A percentile compares a stretch with the other conserved stretches of the same genome.
Conservation (phyloP, 2,113 vertebrate genomes). For the Brachyhypopomus occidentalis region DNA sequence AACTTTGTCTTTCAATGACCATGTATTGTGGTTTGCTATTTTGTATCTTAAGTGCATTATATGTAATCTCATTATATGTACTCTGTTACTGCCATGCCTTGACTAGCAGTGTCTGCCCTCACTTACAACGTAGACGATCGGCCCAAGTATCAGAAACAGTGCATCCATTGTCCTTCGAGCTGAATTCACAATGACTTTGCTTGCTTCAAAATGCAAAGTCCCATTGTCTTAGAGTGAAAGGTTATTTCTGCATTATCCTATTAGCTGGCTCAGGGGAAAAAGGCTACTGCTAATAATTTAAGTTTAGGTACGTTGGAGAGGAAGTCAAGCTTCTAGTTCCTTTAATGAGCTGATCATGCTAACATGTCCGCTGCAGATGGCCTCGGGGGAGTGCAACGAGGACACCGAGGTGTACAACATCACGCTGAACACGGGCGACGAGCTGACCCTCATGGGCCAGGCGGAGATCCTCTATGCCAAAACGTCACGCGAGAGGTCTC, state of each 20-base stretch:
- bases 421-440: constrained; percentile 92
- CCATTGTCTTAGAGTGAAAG: constrained; percentile 42
- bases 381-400: constrained; percentile 96
- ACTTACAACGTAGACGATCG: constrained; percentile 1
- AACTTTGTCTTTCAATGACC: not conserved
- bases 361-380: constrained; percentile 78
- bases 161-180: constrained; percentile 29
- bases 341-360: not conserved
- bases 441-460: constrained; percentile 97
- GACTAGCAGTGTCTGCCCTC: constrained; percentile 17
- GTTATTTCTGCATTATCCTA: constrained; percentile 33
- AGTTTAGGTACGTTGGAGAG: constrained; percentile 3
- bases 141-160: constrained; percentile 26
- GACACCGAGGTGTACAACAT: constrained; percentile 98
- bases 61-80: constrained; percentile 13
- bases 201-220: constrained; percentile 24
- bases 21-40: not conserved
- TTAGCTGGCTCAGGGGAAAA: not conserved
- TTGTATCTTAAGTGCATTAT: constrained; percentile 1
- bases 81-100: constrained; percentile 13
- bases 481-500: constrained; percentile 91
- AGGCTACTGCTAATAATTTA: not conserved
- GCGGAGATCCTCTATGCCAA: constrained; percentile 99
- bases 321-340: not conserved
- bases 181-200: constrained; percentile 40